These are phyloP conservation scores for Meloidogyne exigua DNA, from an alignment of 1,140 invertebrate genomes.

Conservation along the genomic window DNA sequence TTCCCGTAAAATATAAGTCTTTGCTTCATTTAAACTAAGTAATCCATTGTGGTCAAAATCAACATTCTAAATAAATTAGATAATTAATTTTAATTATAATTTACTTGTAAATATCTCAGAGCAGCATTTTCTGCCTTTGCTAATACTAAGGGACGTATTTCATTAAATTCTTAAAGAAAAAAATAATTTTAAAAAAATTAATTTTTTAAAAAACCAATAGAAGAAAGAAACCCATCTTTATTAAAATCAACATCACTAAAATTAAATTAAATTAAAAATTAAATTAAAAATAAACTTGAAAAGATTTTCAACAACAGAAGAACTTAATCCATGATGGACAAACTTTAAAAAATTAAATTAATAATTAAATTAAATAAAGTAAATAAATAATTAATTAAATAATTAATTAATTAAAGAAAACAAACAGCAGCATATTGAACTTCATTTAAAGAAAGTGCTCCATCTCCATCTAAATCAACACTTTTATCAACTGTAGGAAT, in stretches of 20 bases:
- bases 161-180: slow-evolving; percentile 53
- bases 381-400: too few species aligned
- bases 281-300: slow-evolving; percentile 33
- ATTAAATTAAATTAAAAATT: background rate
- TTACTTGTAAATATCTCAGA: slow-evolving; percentile 54
- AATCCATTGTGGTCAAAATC: slow-evolving; percentile 56
- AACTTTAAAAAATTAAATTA: slow-evolving; percentile 33
- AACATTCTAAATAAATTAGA: slow-evolving; percentile 44
- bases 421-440: slow-evolving; percentile 58
- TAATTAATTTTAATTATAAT: too few species aligned
- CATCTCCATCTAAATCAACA: slow-evolving; percentile 59
- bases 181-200: background rate
- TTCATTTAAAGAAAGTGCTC: slow-evolving; percentile 52
- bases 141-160: slow-evolving; percentile 56
- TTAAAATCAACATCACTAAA: slow-evolving; percentile 55
- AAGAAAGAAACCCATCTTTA: slow-evolving; percentile 51
- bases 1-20: slow-evolving; percentile 58
- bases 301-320: slow-evolving; percentile 57
- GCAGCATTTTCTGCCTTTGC: slow-evolving; percentile 63
- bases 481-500: slow-evolving; percentile 54
- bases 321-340: slow-evolving; percentile 61
- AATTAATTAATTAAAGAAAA: background rate
- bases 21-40: slow-evolving; percentile 56
- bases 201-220: slow-evolving; percentile 12
- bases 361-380: too few species aligned